Conservation (phyloP, 2,888 invertebrate species). For the Platycnemis pennipes region DNA sequence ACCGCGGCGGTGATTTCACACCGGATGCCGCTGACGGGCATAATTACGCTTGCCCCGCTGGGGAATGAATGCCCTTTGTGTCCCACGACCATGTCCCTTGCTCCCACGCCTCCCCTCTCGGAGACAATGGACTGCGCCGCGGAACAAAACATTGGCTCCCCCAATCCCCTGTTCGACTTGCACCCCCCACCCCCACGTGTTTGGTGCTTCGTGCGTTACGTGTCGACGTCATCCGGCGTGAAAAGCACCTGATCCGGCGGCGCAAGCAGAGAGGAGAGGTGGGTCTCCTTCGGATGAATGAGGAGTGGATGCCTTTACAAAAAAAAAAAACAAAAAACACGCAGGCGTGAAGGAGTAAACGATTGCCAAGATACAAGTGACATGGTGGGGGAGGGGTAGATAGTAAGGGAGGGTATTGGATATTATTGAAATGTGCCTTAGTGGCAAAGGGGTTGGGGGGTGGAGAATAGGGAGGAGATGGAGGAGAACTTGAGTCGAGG, state of each 20-base stretch:
- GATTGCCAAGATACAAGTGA: background rate
- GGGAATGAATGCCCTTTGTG: slow-evolving; percentile 3
- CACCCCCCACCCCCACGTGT: background rate
- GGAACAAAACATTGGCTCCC: background rate
- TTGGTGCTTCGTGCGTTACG: background rate
- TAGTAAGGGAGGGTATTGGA: background rate
- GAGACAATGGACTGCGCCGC: background rate
- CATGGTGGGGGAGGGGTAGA: background rate
- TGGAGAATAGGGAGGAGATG: background rate
- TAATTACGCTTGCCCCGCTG: slow-evolving; percentile 5
- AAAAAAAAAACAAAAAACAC: too few relatives aligned
- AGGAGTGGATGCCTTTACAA: too few relatives aligned
- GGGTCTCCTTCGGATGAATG: background rate
- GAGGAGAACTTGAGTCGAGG: background rate
- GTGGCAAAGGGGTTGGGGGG: background rate
- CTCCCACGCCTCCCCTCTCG: background rate
- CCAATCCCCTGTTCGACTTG: background rate
- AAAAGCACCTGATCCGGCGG: background rate
- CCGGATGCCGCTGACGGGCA: slow-evolving; percentile 20
- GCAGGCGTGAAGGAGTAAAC: background rate
- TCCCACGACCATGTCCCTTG: background rate
- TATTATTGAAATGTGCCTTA: background rate
- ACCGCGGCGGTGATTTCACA: slow-evolving; percentile 11
- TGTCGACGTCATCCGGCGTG: slow-evolving; percentile 26
- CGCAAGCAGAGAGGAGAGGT: background rate